Percentiles rank a stretch among this genome's conserved stretches.
Conservation (phyloP, 2,113 vertebrate species). For the Danionella cerebrum region DNA sequence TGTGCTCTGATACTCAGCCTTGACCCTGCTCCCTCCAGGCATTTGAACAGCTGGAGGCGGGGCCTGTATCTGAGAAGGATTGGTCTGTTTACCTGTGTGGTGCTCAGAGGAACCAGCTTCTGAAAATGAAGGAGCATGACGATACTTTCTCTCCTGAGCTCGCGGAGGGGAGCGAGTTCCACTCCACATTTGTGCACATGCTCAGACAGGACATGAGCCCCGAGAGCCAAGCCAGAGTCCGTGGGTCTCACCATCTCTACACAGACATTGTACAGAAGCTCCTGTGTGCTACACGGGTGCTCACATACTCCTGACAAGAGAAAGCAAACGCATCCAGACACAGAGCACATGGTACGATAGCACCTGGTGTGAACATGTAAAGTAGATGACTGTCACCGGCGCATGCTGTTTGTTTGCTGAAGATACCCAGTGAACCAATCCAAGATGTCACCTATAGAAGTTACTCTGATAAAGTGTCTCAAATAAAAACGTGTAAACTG, state of each 20-base stretch:
- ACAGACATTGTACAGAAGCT: conserved; percentile 64
- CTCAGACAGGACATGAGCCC: conserved; percentile 66
- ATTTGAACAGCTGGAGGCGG: conserved; percentile 56
- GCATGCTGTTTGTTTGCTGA: neutral
- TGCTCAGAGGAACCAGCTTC: conserved; percentile 63
- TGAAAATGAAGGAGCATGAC: conserved; percentile 67
- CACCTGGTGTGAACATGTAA: neutral
- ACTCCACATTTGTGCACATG: conserved; percentile 83
- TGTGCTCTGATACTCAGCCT: neutral
- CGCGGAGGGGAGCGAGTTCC: conserved; percentile 68
- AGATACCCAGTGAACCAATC: no score
- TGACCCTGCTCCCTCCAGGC: conserved; percentile 50
- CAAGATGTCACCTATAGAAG: no score
- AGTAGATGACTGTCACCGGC: neutral
- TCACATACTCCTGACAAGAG: conserved; percentile 65
- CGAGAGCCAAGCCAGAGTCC: conserved; percentile 43
- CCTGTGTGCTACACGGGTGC: conserved; percentile 66
- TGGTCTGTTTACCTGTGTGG: conserved; percentile 74
- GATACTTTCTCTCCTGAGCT: conserved; percentile 66
- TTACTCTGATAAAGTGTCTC: no score
- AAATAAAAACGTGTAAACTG: no score
- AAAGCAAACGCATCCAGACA: neutral
- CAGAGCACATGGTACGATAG: neutral
- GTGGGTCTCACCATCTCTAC: conserved; percentile 50
- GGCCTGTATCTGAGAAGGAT: neutral